Percentiles rank a stretch among this genome's conserved stretches.
Conservation (phyloP, 2,888 invertebrate genomes). For the Diplazon laetatorius region DNA sequence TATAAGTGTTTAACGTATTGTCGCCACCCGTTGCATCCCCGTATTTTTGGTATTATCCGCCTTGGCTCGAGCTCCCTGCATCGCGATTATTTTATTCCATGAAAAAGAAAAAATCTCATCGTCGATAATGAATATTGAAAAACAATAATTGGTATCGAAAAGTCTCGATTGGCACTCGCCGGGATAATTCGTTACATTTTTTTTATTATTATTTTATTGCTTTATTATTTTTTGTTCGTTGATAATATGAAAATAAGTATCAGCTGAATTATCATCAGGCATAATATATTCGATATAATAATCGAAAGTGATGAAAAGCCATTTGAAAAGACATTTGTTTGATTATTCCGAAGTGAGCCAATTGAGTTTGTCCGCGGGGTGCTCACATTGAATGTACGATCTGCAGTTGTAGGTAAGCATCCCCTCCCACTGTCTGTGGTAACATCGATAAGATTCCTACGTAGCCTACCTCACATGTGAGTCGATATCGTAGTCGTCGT, state of each 20-base stretch:
- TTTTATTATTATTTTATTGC: neutral
- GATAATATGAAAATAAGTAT: too few relatives aligned
- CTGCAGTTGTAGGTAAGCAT: slow-evolving; percentile 78
- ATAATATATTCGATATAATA: too few relatives aligned
- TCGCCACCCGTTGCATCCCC: slow-evolving; percentile 54
- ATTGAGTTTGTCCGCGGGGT: slow-evolving; percentile 67
- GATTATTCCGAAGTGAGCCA: slow-evolving; percentile 69
- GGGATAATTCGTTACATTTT: too few relatives aligned
- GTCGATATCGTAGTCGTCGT: slow-evolving; percentile 69
- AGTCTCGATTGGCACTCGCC: slow-evolving; percentile 61
- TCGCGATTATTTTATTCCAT: slow-evolving; percentile 46
- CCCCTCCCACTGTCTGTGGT: slow-evolving; percentile 74
- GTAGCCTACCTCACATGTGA: slow-evolving; percentile 77
- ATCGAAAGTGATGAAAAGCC: neutral
- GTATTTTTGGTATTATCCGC: slow-evolving; percentile 41
- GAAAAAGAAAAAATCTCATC: slow-evolving; percentile 7
- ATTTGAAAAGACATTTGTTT: slow-evolving; percentile 38
- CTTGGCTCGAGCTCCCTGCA: slow-evolving; percentile 53
- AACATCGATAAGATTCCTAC: slow-evolving; percentile 74
- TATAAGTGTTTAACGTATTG: slow-evolving; percentile 40
- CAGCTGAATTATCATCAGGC: too few relatives aligned
- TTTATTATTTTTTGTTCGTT: neutral
- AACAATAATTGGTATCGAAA: slow-evolving; percentile 17
- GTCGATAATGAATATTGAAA: neutral
- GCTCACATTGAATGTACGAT: slow-evolving; percentile 74